These are phyloP conservation scores for Anarhynchus alexandrinus DNA, from an alignment of 2,113 vertebrate species.

Conservation along the genomic window DNA sequence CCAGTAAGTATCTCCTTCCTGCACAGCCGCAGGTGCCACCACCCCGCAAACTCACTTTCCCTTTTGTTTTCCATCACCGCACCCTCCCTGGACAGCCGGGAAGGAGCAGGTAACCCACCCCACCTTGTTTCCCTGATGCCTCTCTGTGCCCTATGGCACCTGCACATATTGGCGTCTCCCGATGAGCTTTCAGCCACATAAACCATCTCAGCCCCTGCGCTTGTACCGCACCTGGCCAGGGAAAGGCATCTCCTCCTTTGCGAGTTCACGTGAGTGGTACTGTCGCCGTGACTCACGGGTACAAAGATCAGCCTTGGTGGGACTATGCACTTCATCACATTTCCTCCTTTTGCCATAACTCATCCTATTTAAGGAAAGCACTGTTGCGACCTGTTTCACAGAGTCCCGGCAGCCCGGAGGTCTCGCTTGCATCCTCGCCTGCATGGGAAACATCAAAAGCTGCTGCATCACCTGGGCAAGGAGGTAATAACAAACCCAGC, in stretches of 20 bases:
- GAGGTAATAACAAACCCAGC: not conserved
- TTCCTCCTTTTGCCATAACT: not conserved
- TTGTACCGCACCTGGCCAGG: not conserved
- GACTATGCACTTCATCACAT: too few relatives aligned
- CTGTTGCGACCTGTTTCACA: not conserved
- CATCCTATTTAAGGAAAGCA: not conserved
- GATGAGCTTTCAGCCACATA: fast-evolving
- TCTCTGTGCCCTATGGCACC: not conserved
- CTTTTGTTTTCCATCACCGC: not conserved
- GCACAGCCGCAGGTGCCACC: not conserved
- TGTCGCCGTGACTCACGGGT: not conserved
- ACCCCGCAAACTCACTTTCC: not conserved
- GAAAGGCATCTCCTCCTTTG: not conserved
- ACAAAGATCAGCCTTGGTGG: not conserved
- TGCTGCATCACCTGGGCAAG: not conserved
- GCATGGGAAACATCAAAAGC: not conserved
- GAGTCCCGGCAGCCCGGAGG: not conserved
- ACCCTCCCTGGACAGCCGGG: fast-evolving
- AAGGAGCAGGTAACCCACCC: not conserved
- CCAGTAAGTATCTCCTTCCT: not conserved
- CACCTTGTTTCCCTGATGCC: not conserved
- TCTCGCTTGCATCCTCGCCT: not conserved
- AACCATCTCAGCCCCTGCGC: too few relatives aligned
- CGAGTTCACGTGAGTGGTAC: too few relatives aligned
- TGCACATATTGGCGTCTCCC: fast-evolving